Base-by-base conservation (phyloP, 1,140 invertebrate genomes). In the Drosophila trapezifrons region DNA sequence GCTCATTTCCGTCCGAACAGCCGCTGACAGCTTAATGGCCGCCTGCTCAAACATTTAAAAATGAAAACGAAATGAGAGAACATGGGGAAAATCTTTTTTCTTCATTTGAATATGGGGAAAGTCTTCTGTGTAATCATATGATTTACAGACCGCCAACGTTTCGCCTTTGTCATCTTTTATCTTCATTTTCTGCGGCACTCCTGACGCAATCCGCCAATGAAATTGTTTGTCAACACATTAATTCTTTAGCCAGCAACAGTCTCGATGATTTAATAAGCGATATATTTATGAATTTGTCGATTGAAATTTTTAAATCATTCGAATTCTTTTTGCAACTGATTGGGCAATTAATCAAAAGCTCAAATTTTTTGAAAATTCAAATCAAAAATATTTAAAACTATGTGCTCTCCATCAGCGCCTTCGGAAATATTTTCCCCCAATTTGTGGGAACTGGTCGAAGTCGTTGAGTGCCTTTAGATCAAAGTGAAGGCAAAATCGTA, bases 141-240 rank as follows among this genome's bases (percentile, higher is more conserved):
- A 81, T 81, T 86, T 86, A 86, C 69, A 71, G 60, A 37, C 71
- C 25, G 74, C 46, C 63, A 65, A 69, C 65, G 64, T 42, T 49
- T 52, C 52, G 57, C 63, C 51, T 58, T 59, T 54, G 22, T 57
- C 52, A 58, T 67, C 29, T 55, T 56, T 60, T 56, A 42, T 13
- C 35, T 17, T 27, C 40, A 32, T 63, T 47, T 63, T 52, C 5
- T 27, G 3, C 37, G 38, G 27, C 35, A 13, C 43, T 20, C 46
- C 57, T 72, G 51, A 25, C 40, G 76, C 76, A 79, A 76, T 79
- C 79, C 40, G 83, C 76, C 56, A 86, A 86, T 87, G 78, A 86
- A 87, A 82, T 66, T 78, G 82, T 86, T 87, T 87, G 83, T 86
- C 83, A 86, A 82, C 79, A 76, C 76, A 32, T 69, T 64, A 64